Conservation (phyloP, 1,140 invertebrate genomes). For the Bombus breviceps region DNA sequence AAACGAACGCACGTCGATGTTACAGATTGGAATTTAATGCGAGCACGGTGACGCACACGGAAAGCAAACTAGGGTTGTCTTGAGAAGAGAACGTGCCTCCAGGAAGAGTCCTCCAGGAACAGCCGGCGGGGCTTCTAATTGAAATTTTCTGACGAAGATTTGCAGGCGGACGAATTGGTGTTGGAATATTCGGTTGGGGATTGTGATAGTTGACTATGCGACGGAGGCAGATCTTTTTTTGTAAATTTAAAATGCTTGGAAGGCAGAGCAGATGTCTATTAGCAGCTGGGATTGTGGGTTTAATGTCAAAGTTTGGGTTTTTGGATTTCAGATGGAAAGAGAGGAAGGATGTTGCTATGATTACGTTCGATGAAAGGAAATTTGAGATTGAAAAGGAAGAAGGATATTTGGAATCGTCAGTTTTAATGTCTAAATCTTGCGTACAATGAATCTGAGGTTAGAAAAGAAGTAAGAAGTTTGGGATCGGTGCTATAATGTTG, state of each 20-base stretch:
- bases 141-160: slow-evolving; percentile 34
- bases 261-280: too few relatives aligned
- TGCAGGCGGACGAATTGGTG: not conserved
- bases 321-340: not conserved
- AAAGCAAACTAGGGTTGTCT: slow-evolving; percentile 8
- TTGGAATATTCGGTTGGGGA: too few relatives aligned
- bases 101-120: not conserved
- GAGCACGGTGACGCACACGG: slow-evolving; percentile 63
- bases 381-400: not conserved
- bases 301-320: not conserved
- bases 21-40: slow-evolving; percentile 81
- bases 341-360: not conserved
- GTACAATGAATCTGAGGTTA: too few relatives aligned
- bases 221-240: not conserved
- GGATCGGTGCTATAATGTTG: too few relatives aligned
- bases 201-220: not conserved
- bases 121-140: slow-evolving; percentile 26
- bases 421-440: too few relatives aligned
- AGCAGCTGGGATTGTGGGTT: too few relatives aligned
- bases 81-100: not conserved
- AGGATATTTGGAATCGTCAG: too few relatives aligned
- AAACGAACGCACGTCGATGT: slow-evolving; percentile 69
- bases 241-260: not conserved
- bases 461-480: too few relatives aligned
- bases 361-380: not conserved